Evolutionary conservation across 2,113 vertebrate species (phyloP).

Genomic region (Paradoxurus hermaphroditus): DNA sequence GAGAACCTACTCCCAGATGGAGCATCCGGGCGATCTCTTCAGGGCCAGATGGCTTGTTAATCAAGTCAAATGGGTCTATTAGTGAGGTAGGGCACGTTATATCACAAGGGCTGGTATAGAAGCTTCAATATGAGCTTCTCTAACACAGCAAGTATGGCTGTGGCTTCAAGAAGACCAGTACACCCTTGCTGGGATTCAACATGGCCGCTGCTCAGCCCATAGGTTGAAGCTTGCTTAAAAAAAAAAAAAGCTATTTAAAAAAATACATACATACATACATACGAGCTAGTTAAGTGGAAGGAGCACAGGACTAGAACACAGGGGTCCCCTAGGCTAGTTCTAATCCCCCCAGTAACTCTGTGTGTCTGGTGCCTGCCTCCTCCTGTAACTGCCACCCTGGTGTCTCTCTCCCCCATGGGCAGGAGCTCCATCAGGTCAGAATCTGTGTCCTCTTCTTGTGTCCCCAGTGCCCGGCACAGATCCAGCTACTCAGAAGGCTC

Average conservation of each 20-base stretch:
- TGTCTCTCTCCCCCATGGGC: rapidly evolving
- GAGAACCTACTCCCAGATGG: slow-evolving; percentile 9
- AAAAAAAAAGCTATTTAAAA: too few relatives aligned
- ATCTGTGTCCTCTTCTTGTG: background rate
- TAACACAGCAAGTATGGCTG: background rate
- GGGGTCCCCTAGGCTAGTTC: background rate
- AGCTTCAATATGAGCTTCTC: background rate
- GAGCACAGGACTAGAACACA: background rate
- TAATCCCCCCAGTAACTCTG: background rate
- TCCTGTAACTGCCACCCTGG: rapidly evolving
- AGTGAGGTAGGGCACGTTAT: background rate
- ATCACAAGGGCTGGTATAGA: background rate
- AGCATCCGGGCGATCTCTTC: background rate
- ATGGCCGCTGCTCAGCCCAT: background rate
- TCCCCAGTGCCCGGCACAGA: background rate
- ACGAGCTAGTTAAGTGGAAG: background rate
- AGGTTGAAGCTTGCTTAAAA: background rate
- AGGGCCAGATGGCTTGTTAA: background rate
- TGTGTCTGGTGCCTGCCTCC: background rate
- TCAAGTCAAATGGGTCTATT: background rate
- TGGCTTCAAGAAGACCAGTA: background rate
- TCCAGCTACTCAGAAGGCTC: background rate
- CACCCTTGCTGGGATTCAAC: background rate
- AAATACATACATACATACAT: background rate
- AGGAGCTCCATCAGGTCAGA: background rate